Conservation (phyloP, 2,797 vertebrate species). For the Morus bassanus region DNA sequence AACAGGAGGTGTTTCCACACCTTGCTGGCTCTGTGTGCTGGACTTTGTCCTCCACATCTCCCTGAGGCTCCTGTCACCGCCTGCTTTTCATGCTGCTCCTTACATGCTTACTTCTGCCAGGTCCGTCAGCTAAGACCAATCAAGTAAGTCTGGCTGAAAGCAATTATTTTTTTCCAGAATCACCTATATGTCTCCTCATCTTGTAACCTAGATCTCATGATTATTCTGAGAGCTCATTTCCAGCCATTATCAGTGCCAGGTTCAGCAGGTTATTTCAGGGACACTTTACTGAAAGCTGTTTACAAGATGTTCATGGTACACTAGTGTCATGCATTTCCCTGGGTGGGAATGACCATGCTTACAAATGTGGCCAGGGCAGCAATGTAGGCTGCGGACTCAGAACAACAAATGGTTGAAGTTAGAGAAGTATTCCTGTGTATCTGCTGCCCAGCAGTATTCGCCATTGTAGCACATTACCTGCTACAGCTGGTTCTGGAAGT, state of each 20-base stretch:
- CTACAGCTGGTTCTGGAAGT: neutral
- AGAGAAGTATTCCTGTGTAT: neutral
- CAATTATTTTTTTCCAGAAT: neutral
- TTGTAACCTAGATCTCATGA: neutral
- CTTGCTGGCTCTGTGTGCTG: neutral
- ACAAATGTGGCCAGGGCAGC: neutral
- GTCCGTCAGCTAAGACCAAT: neutral
- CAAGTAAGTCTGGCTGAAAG: neutral
- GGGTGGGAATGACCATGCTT: neutral
- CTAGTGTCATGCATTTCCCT: neutral
- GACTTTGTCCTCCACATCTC: neutral
- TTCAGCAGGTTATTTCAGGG: neutral
- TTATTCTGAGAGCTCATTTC: neutral
- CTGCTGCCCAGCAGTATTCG: neutral
- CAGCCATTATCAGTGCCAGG: neutral
- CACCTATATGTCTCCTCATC: neutral
- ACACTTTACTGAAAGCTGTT: neutral
- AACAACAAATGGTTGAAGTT: accelerated
- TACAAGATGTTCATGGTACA: neutral
- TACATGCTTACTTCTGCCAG: neutral
- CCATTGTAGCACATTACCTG: neutral
- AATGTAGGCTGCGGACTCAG: neutral
- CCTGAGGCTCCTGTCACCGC: neutral
- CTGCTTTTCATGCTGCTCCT: neutral
- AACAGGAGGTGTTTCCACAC: neutral